These are phyloP conservation scores for Gallinago undulata DNA, from an alignment of 2,113 vertebrate species.

Conservation along the genomic window DNA sequence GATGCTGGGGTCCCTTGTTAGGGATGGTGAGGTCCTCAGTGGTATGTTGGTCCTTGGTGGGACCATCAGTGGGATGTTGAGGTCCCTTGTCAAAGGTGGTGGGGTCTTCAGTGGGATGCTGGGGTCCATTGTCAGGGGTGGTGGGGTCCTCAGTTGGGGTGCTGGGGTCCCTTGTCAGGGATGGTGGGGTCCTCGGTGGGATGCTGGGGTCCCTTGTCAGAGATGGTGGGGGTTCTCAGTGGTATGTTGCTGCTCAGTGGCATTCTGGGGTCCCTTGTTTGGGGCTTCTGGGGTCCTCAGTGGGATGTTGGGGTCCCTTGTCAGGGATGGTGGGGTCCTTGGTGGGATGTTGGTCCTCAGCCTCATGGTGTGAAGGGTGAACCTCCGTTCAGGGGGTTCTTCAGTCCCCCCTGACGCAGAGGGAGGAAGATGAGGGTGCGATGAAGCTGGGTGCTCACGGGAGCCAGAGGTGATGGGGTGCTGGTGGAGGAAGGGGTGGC, in stretches of 20 bases:
- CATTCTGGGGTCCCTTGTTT: background rate
- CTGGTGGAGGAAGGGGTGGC: background rate
- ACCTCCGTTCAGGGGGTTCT: background rate
- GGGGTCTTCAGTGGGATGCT: background rate
- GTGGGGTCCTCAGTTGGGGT: no score
- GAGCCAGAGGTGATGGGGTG: background rate
- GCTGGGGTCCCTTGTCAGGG: no score
- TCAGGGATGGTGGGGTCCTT: background rate
- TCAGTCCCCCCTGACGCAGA: background rate
- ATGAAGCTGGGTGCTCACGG: background rate
- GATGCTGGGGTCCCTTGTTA: no score
- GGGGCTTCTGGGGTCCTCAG: no score
- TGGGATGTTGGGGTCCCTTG: no score
- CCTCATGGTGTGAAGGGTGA: rapidly evolving
- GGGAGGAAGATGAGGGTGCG: background rate
- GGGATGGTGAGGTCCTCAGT: background rate
- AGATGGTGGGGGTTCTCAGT: no score
- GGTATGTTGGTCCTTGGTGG: background rate
- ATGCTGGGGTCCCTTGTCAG: background rate
- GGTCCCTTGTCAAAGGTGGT: background rate
- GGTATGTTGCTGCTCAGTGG: background rate
- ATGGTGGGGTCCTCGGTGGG: background rate
- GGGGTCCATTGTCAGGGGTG: background rate
- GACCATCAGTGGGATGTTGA: background rate
- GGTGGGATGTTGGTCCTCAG: background rate